Evolutionary conservation across 2,888 invertebrate genomes (phyloP).

Genomic region (Drosophila borborema): DNA sequence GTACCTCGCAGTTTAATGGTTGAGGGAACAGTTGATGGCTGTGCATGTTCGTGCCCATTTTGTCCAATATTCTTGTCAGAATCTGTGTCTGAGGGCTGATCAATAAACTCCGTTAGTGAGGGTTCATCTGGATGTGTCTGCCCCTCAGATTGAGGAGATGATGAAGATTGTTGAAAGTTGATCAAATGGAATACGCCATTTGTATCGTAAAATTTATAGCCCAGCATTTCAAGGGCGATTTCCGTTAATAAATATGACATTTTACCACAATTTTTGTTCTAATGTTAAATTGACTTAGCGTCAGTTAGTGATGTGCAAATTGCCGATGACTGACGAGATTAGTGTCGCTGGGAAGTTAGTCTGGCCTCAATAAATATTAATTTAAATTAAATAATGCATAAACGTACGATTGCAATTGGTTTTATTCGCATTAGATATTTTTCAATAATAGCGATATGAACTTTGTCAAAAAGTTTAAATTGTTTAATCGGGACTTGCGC

Average conservation of each 20-base stretch:
- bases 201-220: constrained; percentile 83
- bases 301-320: background rate
- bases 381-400: background rate
- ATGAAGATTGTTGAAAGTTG: constrained; percentile 72
- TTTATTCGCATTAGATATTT: background rate
- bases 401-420: too few relatives aligned
- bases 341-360: background rate
- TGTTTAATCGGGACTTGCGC: background rate
- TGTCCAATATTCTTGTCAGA: constrained; percentile 25
- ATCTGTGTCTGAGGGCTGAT: constrained; percentile 22
- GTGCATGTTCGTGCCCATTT: constrained; percentile 17
- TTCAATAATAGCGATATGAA: background rate
- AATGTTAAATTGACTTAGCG: background rate
- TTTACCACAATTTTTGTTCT: constrained; percentile 40
- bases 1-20: constrained; percentile 14
- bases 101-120: constrained; percentile 50
- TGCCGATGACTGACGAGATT: background rate
- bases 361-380: background rate
- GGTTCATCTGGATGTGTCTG: constrained; percentile 59
- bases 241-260: constrained; percentile 84
- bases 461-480: background rate
- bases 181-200: constrained; percentile 77
- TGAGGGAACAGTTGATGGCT: background rate
- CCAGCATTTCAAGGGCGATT: constrained; percentile 84
- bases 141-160: constrained; percentile 34